These are phyloP conservation scores for Erpornis zantholeuca DNA, from an alignment of 2,113 vertebrate species.

Conservation along the genomic window DNA sequence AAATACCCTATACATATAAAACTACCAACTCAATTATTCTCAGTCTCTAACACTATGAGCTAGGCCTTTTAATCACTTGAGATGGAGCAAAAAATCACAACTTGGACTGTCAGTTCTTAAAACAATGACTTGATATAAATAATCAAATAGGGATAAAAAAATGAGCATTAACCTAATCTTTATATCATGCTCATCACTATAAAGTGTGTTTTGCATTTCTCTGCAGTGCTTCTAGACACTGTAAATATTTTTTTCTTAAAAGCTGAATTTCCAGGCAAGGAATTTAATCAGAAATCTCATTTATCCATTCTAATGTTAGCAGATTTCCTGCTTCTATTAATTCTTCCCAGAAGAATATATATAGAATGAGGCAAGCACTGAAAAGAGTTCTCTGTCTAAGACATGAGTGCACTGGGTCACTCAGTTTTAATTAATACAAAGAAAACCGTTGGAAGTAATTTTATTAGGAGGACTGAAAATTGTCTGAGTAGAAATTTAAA, in stretches of 20 bases:
- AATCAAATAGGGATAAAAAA: neutral
- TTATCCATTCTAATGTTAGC: slow-evolving; percentile 16
- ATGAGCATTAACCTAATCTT: neutral
- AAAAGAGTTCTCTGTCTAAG: neutral
- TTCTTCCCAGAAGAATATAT: neutral
- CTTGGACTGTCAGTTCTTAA: neutral
- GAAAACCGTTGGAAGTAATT: neutral
- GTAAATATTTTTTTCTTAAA: slow-evolving; percentile 17
- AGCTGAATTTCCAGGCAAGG: neutral
- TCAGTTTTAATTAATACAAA: neutral
- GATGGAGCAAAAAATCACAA: neutral
- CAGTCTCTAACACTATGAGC: neutral
- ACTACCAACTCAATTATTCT: neutral
- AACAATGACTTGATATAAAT: neutral
- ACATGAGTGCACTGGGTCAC: neutral
- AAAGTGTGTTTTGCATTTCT: slow-evolving; percentile 4
- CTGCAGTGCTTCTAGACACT: neutral
- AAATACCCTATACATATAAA: neutral
- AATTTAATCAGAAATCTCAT: slow-evolving; percentile 28
- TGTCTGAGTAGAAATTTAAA: neutral
- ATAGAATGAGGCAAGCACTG: neutral
- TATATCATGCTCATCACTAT: neutral
- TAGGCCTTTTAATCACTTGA: neutral
- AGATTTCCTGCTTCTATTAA: slow-evolving; percentile 12
- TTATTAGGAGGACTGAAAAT: neutral